Evolutionary conservation across 37 sponge, comb jelly and placozoan genomes (phyloP), one percentile per base, ranked within the genome.

Genomic region (Eunapius fragilis): DNA sequence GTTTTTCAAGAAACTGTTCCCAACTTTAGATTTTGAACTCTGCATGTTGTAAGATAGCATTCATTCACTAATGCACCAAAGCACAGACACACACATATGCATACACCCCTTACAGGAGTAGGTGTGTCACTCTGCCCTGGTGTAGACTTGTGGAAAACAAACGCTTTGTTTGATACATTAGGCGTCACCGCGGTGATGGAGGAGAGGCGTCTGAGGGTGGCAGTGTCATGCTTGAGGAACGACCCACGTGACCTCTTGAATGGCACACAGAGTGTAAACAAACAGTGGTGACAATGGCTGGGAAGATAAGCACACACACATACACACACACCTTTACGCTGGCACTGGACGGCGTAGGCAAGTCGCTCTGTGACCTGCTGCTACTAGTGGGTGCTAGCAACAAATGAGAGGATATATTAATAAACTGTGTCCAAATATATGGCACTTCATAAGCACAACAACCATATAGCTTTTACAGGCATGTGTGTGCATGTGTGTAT

Each of bases 81-180:
- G 9, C 47, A 45, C 47, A 45, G 7, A 45, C 47, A 45, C 47
- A 13, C 17, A 58, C 58, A 58, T 17, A 58, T 41, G 41, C 41
- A 41, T 41, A 6, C 41, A 41, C 6, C 28, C 11, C 31, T 82
- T 70, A 70, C 37, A 70, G 10, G 11, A 22, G 71, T 30, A 25
- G 72, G 33, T 19, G 80, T 67, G 13, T 58, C 58, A 58, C 22
- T 58, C 14, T 58, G 58, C 14, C 58, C 72, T 19, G 69, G 19
- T 27, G 75, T n/a, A 25, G 37, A 33, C 71, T 88, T 92, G 49
- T 91, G 88, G 36, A 94, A 94, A 22, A 94, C 92, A 86, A 94
- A 91, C 7, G 80, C 73, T 37, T 78, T 79, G 22, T 86, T 80
- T 25, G 68, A 30, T 25, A 84, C 72, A 25, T 49, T 74, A n/a